Conservation (phyloP, 2,113 vertebrate species). For the Cyanoramphus novaezelandiae region DNA sequence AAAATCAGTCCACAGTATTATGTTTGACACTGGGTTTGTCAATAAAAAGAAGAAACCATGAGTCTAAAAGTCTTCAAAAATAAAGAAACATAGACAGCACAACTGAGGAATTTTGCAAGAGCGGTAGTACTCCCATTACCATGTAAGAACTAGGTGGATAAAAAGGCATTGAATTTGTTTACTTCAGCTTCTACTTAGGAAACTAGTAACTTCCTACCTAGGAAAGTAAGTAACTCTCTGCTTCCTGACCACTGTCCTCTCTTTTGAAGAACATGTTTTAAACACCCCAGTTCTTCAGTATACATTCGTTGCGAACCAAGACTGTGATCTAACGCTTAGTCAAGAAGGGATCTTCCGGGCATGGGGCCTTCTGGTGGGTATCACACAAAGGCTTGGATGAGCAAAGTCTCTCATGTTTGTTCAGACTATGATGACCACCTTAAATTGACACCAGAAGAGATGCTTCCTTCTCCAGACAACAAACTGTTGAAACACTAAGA, state of each 20-base stretch:
- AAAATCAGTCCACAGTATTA: neutral
- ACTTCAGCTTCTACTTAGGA: neutral
- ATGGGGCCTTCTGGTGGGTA: neutral
- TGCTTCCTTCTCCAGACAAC: conserved; percentile 23
- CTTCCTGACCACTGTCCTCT: neutral
- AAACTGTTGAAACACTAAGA: conserved; percentile 53
- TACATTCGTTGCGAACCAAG: neutral
- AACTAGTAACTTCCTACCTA: neutral
- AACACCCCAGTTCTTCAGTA: neutral
- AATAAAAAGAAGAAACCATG: neutral
- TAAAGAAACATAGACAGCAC: neutral
- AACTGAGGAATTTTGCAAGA: neutral
- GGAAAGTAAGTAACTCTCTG: neutral
- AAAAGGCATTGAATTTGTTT: neutral
- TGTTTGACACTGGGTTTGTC: neutral
- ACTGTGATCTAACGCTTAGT: neutral
- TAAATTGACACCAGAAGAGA: conserved; percentile 48
- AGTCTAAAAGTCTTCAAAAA: neutral
- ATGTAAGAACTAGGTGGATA: neutral
- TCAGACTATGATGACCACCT: conserved; percentile 22
- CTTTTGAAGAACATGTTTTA: neutral
- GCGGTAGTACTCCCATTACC: neutral
- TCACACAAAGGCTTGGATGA: conserved; percentile 1
- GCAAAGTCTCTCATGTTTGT: conserved; percentile 35
- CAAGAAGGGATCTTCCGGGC: conserved; percentile 6